Evolutionary conservation across 2,888 invertebrate species (phyloP), one percentile per base, ranked within the genome.

Genomic region (Pachymerium ferrugineum): DNA sequence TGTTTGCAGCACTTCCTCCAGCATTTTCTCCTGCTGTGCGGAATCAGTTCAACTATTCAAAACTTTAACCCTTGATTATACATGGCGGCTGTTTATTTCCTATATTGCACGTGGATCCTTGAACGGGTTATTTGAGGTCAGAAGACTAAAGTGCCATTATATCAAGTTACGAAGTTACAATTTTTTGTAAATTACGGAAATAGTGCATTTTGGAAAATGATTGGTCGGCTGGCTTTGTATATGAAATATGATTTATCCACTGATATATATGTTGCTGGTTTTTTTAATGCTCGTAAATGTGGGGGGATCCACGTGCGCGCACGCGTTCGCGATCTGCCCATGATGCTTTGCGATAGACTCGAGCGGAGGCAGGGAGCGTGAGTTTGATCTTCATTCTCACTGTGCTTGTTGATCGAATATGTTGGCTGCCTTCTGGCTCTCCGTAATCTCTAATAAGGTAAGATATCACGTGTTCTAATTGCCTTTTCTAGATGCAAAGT

Each of bases 401-500:
- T 47, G 47, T 19, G 47, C 22, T 47, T 47, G 47, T 47, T 22
- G 47, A 16, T 47, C n/a, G 47, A 47, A 47, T 47, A 47, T 47
- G 47, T 47, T 47, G 10, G 47, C 47, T 47, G 47, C 47, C 47
- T 47, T 47, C 22, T 47, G 47, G 47, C 47, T 47, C 47, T 47
- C 47, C 47, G 47, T 47, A 10, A 47, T 47, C 47, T 47, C 47
- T 47, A 47, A 47, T 47, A 47, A 47, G 47, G 47, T 47, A 47
- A n/a, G 47, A 5, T 47, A 47, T 4, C 38, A 47, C 38, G 16
- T 4, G 38, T 2, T 47, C 22, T 19, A 4, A 38, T n/a, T n/a
- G n/a, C n/a, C n/a, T n/a, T n/a, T n/a, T n/a, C n/a, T n/a, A n/a
- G n/a, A n/a, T n/a, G n/a, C n/a, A n/a, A n/a, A n/a, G n/a, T n/a